These are phyloP conservation scores for Drosophila kuntzei DNA, from an alignment of 2,888 invertebrate genomes.

Conservation along the genomic window DNA sequence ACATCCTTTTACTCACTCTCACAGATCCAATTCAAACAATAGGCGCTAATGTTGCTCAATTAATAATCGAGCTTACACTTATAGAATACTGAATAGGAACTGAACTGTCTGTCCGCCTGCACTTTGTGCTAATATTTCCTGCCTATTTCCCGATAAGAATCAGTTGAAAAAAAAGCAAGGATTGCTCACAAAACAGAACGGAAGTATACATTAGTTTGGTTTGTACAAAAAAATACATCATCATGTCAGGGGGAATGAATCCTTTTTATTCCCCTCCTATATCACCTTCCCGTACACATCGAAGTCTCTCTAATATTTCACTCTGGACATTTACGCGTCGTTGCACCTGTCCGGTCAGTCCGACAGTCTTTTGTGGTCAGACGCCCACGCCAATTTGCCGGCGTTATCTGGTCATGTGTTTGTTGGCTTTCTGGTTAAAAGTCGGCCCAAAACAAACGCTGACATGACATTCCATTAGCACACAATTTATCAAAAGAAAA, in stretches of 20 bases:
- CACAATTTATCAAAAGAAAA: conserved; percentile 82
- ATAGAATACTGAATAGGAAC: background rate
- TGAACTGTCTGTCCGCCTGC: conserved; percentile 26
- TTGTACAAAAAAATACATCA: conserved; percentile 67
- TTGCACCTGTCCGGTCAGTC: conserved; percentile 59
- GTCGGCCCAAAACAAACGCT: conserved; percentile 78
- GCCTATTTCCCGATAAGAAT: conserved; percentile 62
- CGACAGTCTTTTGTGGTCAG: conserved; percentile 29
- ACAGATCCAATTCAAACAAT: conserved; percentile 54
- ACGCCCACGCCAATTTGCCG: conserved; percentile 74
- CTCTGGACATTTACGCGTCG: conserved; percentile 59
- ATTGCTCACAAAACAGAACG: conserved; percentile 53
- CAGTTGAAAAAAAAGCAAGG: conserved; percentile 67
- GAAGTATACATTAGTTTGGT: conserved; percentile 64
- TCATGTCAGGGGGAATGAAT: conserved; percentile 69
- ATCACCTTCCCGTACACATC: conserved; percentile 3
- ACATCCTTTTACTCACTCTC: conserved; percentile 56
- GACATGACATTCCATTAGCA: conserved; percentile 85
- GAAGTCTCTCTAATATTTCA: conserved; percentile 44
- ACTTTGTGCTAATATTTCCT: conserved; percentile 76
- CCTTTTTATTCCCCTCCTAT: conserved; percentile 52
- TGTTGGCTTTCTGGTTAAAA: conserved; percentile 58
- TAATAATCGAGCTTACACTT: conserved; percentile 58
- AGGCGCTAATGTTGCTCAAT: conserved; percentile 75
- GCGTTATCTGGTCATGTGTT: conserved; percentile 58